A percentile compares a stretch with the other conserved stretches of the same genome.
phyloP scores from a whole-genome alignment of 2,888 invertebrate genomes.

The Byasa hedistus region DNA sequence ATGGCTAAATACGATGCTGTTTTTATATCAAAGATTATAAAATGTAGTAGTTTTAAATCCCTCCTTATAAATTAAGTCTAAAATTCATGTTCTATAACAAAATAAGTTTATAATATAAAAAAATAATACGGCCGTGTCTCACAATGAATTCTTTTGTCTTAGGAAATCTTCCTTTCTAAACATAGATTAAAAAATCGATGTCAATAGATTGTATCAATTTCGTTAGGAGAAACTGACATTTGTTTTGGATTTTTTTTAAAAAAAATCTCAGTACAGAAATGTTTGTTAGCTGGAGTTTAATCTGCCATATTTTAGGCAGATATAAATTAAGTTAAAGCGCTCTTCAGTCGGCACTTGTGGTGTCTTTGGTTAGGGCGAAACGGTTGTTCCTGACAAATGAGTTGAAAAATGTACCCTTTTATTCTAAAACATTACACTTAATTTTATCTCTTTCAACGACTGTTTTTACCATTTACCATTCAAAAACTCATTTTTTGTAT shows the following conservation, averaged over 20 bases:
- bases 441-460: neutral
- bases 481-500: neutral
- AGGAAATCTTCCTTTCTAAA: neutral
- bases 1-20: neutral
- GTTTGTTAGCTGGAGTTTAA: neutral
- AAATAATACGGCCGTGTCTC: too few species aligned
- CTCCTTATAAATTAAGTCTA: too few species aligned
- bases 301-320: neutral
- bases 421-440: neutral
- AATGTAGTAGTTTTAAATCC: neutral
- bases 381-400: constrained; percentile 14
- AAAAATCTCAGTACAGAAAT: neutral
- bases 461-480: neutral
- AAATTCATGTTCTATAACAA: too few species aligned
- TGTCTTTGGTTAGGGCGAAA: constrained; percentile 5
- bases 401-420: constrained; percentile 12
- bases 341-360: neutral
- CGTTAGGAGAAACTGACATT: too few species aligned
- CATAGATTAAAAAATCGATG: neutral
- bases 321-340: constrained; percentile 6
- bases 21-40: neutral
- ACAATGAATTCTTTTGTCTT: too few species aligned
- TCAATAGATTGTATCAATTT: too few species aligned
- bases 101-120: too few species aligned
- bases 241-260: neutral